A percentile compares a stretch with the other conserved stretches of the same genome.
These are phyloP conservation scores for Nomada flava DNA, from an alignment of 2,888 invertebrate genomes.

Conservation along the genomic window DNA sequence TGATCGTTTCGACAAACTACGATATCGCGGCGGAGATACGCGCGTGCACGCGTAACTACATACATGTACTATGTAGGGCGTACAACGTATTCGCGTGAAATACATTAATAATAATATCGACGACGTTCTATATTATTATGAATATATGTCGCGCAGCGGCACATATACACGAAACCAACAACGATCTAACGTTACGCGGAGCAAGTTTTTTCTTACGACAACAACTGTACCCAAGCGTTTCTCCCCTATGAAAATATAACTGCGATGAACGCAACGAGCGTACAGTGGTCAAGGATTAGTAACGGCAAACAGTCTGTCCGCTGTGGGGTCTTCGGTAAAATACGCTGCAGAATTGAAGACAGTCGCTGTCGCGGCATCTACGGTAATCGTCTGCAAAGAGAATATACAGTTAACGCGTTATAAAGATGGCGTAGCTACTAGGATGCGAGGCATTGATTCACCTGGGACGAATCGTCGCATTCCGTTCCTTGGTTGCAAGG, in stretches of 20 bases:
- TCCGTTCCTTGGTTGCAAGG: constrained; percentile 61
- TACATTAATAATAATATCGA: constrained; percentile 66
- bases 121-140: constrained; percentile 62
- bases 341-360: constrained; percentile 83
- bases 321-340: constrained; percentile 81
- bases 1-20: constrained; percentile 23
- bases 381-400: constrained; percentile 64
- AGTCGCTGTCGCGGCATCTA: constrained; percentile 66
- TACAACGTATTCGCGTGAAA: no score
- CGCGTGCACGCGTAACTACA: neutral
- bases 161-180: constrained; percentile 79
- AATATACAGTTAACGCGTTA: constrained; percentile 50
- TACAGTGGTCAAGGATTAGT: constrained; percentile 83
- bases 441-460: constrained; percentile 63
- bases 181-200: constrained; percentile 50
- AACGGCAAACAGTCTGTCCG: constrained; percentile 82
- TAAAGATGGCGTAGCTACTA: constrained; percentile 38
- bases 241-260: constrained; percentile 64
- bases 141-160: constrained; percentile 73
- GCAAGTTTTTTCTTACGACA: constrained; percentile 27
- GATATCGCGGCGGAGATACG: constrained; percentile 9
- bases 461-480: constrained; percentile 68
- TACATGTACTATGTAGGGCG: constrained; percentile 11
- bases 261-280: constrained; percentile 82
- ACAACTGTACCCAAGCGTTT: constrained; percentile 42